Evolutionary conservation across 2,113 vertebrate genomes (phyloP).

Genomic region (Phylloscopus trochiloides): DNA sequence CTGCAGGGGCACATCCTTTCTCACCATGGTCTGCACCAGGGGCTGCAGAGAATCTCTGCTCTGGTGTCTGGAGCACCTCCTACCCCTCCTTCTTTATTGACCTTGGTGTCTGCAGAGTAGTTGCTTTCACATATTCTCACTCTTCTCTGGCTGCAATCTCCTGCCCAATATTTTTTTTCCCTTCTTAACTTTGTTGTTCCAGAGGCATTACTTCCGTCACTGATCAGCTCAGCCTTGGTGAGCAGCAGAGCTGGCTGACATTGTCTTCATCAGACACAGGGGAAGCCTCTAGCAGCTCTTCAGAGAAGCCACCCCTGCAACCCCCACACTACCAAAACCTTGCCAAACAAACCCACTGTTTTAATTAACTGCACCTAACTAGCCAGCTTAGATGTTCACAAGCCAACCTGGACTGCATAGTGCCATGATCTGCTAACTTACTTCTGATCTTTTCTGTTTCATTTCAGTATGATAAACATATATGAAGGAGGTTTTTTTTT

Average conservation of each 20-base stretch:
- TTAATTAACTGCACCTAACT: neutral
- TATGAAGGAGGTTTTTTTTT: neutral
- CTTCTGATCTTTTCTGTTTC: neutral
- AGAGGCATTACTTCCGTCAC: fast-evolving
- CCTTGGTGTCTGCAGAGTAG: neutral
- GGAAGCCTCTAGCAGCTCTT: neutral
- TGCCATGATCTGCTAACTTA: neutral
- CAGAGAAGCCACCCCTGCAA: neutral
- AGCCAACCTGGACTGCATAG: neutral
- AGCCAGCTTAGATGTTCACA: neutral
- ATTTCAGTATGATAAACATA: neutral
- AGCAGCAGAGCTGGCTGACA: neutral
- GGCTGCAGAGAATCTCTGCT: neutral
- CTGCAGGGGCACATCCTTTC: neutral
- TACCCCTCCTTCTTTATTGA: neutral
- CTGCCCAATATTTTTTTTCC: neutral
- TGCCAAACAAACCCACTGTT: neutral
- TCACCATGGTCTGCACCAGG: neutral
- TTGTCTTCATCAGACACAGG: neutral
- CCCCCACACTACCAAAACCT: neutral
- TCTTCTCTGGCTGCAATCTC: neutral
- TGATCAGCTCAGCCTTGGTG: neutral
- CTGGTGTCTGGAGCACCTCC: neutral
- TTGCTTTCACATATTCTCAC: neutral
- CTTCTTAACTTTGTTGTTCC: neutral